Percentiles rank a stretch among this genome's conserved stretches.
These are phyloP conservation scores for Squalus acanthias DNA, from an alignment of 2,797 vertebrate genomes.

Conservation along the genomic window DNA sequence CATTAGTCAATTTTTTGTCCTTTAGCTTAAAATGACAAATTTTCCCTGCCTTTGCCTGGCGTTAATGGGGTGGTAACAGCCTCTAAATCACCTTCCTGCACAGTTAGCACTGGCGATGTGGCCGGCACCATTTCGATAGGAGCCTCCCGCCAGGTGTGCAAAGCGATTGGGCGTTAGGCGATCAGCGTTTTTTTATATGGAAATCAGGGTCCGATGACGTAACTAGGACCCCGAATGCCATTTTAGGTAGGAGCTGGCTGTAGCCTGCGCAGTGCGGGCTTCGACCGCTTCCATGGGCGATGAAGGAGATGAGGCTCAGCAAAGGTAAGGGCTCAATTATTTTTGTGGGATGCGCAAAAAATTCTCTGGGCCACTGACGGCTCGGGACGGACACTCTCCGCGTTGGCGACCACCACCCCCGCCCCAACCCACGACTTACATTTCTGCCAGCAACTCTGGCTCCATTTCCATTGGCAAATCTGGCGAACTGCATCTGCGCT, in stretches of 20 bases:
- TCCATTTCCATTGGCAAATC: not conserved
- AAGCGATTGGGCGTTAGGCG: not conserved
- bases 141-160: not conserved
- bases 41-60: not conserved
- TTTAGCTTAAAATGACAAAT: not conserved
- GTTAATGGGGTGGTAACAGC: not conserved
- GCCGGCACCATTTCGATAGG: not conserved
- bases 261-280: too few species aligned
- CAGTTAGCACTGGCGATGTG: not conserved
- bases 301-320: too few species aligned
- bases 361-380: too few species aligned
- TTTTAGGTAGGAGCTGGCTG: too few species aligned
- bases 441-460: not conserved
- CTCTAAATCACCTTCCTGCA: not conserved
- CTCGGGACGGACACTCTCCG: too few species aligned
- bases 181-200: not conserved
- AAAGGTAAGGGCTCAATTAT: too few species aligned
- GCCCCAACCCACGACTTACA: not conserved
- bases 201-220: not conserved
- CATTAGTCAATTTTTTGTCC: conserved; percentile 1
- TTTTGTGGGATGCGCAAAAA: too few species aligned
- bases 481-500: not conserved
- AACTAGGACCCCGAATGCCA: not conserved
- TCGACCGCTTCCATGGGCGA: too few species aligned
- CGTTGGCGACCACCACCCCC: not conserved